Base-by-base conservation (phyloP, 2,888 invertebrate species). In the Cheilosia pagana region DNA sequence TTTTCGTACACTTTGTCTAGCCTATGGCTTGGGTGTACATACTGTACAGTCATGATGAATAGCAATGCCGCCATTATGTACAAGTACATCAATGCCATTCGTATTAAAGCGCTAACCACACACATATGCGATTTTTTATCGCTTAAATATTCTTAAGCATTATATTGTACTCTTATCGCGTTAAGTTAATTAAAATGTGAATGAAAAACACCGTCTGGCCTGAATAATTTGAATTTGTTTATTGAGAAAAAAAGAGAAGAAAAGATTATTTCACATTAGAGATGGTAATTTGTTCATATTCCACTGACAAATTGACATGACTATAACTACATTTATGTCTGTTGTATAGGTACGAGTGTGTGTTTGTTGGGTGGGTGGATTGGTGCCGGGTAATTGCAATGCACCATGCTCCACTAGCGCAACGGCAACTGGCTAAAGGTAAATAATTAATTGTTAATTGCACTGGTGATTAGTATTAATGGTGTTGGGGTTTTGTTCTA, bases 161-260 rank as follows among this genome's bases (percentile, higher is more conserved):
- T 67, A 72, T 78, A 41, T 60, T 70, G 25, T 67, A 23, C 59
- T 53, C 71, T 81, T 85, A 85, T 81, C 85, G 75, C 65, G 45
- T 52, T 48, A 76, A 81, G 55, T 85, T 85, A 81, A 85, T 81
- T 85, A 81, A 85, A 83, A 83, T 72, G 50, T 78, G 78, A 78
- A 68, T 68, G 75, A 41, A 85, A 85, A 81, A 85, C 68, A 83
- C 79, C 74, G 82, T 78, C 83, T 83, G 83, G 79, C 52, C 74
- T 74, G 74, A 79, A 79, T 79, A 50, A 35, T 35, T 12, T 12
- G 35, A 35, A 43, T 62, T 19, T 16, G 35, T 25, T 39, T 39
- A 57, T 60, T 63, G 41, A 50, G 35, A 14, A n/a, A 41, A 41
- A n/a, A 41, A 0, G n/a, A 41, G n/a, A n/a, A 39, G n/a, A 43